Evolutionary conservation across 2,113 vertebrate species (phyloP).

Genomic region (Grammomys dolichurus): DNA sequence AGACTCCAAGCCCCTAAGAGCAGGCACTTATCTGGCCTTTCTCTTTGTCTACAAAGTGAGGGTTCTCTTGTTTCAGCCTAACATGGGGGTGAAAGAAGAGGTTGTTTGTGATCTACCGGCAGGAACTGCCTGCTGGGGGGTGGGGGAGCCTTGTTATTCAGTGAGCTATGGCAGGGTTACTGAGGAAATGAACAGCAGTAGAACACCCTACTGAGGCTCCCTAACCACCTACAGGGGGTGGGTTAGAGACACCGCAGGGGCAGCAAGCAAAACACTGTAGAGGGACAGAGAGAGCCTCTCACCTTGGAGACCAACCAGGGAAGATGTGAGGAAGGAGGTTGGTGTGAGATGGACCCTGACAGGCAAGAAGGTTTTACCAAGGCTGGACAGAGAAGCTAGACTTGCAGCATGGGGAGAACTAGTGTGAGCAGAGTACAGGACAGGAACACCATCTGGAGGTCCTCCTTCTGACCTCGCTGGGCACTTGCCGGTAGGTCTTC

Average conservation of each 20-base stretch:
- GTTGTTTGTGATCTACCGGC: background rate
- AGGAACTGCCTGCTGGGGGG: background rate
- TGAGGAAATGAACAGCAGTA: background rate
- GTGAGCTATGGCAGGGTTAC: no score
- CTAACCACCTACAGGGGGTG: background rate
- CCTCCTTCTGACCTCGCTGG: background rate
- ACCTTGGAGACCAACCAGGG: background rate
- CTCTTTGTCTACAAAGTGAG: background rate
- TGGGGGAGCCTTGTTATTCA: background rate
- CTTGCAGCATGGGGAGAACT: background rate
- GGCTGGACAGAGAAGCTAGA: background rate
- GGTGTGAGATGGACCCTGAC: no score
- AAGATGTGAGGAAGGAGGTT: background rate
- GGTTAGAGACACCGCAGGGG: background rate
- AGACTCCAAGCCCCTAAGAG: background rate
- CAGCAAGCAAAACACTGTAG: background rate
- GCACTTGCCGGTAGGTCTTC: no score
- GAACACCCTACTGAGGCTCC: background rate
- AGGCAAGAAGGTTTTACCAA: background rate
- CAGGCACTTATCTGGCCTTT: background rate
- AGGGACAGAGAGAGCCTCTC: background rate
- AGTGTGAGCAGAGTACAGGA: rapidly evolving
- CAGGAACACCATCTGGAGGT: background rate
- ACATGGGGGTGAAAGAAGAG: background rate
- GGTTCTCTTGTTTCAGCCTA: background rate